A percentile compares a stretch with the other conserved stretches of the same genome.
phyloP scores from a whole-genome alignment of 2,888 invertebrate genomes.

The Protophormia terraenovae region DNA sequence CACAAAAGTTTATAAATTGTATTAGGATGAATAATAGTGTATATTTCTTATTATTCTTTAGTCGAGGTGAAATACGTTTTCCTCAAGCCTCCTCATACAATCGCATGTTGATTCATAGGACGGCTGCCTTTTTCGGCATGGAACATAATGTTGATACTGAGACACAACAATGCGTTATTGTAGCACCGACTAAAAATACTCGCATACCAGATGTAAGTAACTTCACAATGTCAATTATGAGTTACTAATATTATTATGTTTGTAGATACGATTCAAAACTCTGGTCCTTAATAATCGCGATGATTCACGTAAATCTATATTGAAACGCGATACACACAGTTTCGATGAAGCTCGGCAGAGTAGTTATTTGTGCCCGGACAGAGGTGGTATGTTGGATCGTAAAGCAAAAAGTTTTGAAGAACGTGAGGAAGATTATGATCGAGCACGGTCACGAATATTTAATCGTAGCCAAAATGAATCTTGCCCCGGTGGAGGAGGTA shows the following conservation, averaged over 20 bases:
- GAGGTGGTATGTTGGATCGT: conserved; percentile 85
- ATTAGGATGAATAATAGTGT: not conserved
- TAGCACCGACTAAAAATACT: conserved; percentile 87
- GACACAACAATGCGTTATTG: conserved; percentile 90
- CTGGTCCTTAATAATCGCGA: conserved; percentile 87
- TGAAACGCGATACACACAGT: conserved; percentile 91
- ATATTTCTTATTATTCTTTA: conserved; percentile 76
- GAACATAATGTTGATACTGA: conserved; percentile 95
- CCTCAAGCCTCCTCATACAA: conserved; percentile 97
- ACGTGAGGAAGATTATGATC: conserved; percentile 93
- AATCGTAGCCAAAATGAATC: conserved; percentile 73
- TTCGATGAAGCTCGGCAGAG: conserved; percentile 86
- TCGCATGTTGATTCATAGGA: conserved; percentile 96
- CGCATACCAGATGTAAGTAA: conserved; percentile 80
- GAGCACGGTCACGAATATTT: conserved; percentile 93
- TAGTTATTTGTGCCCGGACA: conserved; percentile 84
- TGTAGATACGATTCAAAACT: conserved; percentile 86
- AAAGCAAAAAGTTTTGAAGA: conserved; percentile 94
- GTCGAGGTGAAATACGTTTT: conserved; percentile 91
- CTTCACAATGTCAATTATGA: not conserved
- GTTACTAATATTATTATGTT: not conserved
- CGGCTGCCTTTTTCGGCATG: conserved; percentile 96
- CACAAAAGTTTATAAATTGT: not conserved
- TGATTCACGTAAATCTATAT: conserved; percentile 88
- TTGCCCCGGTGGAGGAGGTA: conserved; percentile 69